Evolutionary conservation across 1,140 invertebrate genomes (phyloP).

Genomic region (Whitmania pigra): DNA sequence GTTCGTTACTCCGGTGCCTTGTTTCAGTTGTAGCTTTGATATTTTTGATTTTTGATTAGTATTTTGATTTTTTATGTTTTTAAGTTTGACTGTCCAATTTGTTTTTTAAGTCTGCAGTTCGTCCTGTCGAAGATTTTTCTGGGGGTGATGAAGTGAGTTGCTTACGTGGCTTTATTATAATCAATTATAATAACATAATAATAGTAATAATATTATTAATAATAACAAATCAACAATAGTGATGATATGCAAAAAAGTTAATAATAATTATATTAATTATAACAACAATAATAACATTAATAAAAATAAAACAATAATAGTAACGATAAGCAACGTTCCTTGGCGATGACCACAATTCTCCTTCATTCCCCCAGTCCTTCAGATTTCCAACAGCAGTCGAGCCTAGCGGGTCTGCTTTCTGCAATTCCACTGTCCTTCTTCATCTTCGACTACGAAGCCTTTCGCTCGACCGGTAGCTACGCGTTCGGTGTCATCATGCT

Average conservation of each 20-base stretch:
- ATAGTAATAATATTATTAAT: too few relatives aligned
- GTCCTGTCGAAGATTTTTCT: constrained; percentile 6
- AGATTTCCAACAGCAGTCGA: constrained; percentile 71
- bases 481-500: constrained; percentile 52
- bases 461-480: constrained; percentile 29
- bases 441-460: constrained; percentile 51
- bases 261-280: too few relatives aligned
- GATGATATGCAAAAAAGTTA: too few relatives aligned
- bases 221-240: too few relatives aligned
- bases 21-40: neutral
- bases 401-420: constrained; percentile 60
- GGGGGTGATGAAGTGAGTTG: constrained; percentile 4
- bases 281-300: too few relatives aligned
- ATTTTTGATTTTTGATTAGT: neutral
- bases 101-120: constrained; percentile 8
- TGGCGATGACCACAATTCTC: neutral
- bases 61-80: too few relatives aligned
- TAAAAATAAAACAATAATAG: too few relatives aligned
- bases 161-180: neutral
- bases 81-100: neutral
- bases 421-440: constrained; percentile 62
- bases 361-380: constrained; percentile 51
- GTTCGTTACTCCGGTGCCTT: constrained; percentile 38
- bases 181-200: neutral
- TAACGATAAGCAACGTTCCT: neutral